Evolutionary conservation across 2,113 vertebrate genomes (phyloP).

Genomic region (Phalacrocorax carbo): DNA sequence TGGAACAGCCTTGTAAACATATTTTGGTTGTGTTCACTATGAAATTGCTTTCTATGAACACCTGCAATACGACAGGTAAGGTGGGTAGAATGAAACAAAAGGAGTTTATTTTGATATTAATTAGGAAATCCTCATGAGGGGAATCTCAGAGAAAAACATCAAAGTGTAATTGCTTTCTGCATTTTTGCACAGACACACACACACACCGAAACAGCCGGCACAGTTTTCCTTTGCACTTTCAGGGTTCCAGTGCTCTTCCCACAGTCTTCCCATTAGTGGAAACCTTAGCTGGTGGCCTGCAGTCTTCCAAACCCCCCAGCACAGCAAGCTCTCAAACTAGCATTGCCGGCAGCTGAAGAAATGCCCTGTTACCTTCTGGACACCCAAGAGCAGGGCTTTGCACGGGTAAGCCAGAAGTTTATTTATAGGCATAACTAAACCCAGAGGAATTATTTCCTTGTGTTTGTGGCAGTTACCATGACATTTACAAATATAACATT

Average conservation of each 20-base stretch:
- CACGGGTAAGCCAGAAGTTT: not conserved
- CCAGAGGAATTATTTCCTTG: not conserved
- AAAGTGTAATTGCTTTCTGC: conserved; percentile 32
- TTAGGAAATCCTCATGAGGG: not conserved
- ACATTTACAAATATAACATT: not conserved
- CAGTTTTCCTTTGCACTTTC: not conserved
- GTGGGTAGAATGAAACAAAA: not conserved
- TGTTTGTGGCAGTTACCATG: not conserved
- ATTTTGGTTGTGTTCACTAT: not conserved
- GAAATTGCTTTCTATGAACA: not conserved
- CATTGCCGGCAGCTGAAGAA: not conserved
- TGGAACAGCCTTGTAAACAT: not conserved
- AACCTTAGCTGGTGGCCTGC: not conserved
- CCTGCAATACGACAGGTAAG: not conserved
- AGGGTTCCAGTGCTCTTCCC: not conserved
- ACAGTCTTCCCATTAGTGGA: not conserved
- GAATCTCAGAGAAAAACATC: not conserved
- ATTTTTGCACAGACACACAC: not conserved
- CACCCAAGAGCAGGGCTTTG: not conserved
- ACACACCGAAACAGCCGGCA: not conserved
- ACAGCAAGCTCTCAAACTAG: not conserved
- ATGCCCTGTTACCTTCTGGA: not conserved
- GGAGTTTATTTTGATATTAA: not conserved
- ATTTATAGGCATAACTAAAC: not conserved
- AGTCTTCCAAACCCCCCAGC: not conserved